These are phyloP conservation scores for Metopolophium dirhodum DNA, from an alignment of 1,140 invertebrate species.

Conservation along the genomic window DNA sequence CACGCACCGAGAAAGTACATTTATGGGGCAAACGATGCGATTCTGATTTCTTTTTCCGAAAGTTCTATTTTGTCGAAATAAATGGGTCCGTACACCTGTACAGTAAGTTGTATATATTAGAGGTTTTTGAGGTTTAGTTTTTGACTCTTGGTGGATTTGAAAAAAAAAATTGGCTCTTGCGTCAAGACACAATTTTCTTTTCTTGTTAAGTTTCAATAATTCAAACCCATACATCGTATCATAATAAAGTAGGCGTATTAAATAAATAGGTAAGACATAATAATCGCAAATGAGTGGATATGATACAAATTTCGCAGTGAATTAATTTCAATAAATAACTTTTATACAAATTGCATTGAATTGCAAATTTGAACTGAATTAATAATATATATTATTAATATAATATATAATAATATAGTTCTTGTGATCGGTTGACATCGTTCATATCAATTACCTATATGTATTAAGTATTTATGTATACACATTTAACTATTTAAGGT, in stretches of 20 bases:
- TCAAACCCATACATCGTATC: background rate
- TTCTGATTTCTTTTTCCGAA: slow-evolving; percentile 34
- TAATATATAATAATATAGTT: too few relatives aligned
- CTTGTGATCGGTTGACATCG: too few relatives aligned
- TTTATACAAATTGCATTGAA: background rate
- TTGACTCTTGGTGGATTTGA: too few relatives aligned
- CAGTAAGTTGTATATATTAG: background rate
- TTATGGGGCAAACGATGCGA: background rate
- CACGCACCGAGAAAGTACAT: slow-evolving; percentile 22
- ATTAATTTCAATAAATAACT: background rate
- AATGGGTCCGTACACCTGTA: background rate
- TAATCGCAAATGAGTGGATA: background rate
- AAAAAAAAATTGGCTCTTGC: too few relatives aligned
- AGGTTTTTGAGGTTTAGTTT: background rate
- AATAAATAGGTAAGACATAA: background rate
- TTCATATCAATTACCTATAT: too few relatives aligned
- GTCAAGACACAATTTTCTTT: too few relatives aligned
- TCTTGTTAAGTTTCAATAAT: too few relatives aligned
- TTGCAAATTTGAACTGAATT: background rate
- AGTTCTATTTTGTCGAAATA: slow-evolving; percentile 17
- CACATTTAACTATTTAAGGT: background rate
- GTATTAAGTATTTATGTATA: too few relatives aligned
- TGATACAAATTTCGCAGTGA: background rate
- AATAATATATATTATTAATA: too few relatives aligned
- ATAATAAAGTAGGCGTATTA: background rate